Base-by-base conservation (phyloP, 2,888 invertebrate species). In the Rotaria macrura region DNA sequence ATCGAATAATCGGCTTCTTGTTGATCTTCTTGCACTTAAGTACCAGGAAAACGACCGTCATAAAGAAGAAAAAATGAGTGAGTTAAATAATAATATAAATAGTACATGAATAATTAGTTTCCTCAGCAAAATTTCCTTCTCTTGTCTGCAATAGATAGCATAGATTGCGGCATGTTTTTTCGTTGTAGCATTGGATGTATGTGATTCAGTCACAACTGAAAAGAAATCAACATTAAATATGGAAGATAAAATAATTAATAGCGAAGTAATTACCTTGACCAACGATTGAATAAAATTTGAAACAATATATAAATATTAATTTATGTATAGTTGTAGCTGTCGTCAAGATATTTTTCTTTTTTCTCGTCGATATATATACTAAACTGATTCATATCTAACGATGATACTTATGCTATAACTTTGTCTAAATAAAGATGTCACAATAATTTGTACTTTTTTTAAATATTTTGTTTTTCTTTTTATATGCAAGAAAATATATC, bases 11-110 rank as follows among this genome's bases (percentile, higher is more conserved):
- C 97, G 96, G 92, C 96, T 96, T 91, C 93, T 93, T 87, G 93
- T 93, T 91, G 96, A 97, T 6, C 97, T 97, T 92, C 95, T 96
- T 2, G 96, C 97, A 52, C 92, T 96, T 34, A 97, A 95, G 87
- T 83, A 87, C 9, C 85, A 84, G 10, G 85, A 85, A 23, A 87
- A 87, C n/a, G 87, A 87, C n/a, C 85, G 85, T 38, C 49, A 85
- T 47, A 72, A 52, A 9, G 85, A 47, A 47, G 10, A 86, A 84
- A 74, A 72, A 52, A 49, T 40, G 14, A 72, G 84, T 84, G 47
- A 47, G 54, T 55, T 23, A n/a, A 52, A n/a, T 55, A 47, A 47
- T 47, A 47, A n/a, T n/a, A n/a, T 47, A 1, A 43, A 43, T 10
- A 43, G 43, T 43, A 43, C 43, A 43, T 43, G 6, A 43, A 43